Evolutionary conservation across 2,797 vertebrate species (phyloP), one percentile per base, ranked within the genome.

Genomic region (Hybognathus amarus): DNA sequence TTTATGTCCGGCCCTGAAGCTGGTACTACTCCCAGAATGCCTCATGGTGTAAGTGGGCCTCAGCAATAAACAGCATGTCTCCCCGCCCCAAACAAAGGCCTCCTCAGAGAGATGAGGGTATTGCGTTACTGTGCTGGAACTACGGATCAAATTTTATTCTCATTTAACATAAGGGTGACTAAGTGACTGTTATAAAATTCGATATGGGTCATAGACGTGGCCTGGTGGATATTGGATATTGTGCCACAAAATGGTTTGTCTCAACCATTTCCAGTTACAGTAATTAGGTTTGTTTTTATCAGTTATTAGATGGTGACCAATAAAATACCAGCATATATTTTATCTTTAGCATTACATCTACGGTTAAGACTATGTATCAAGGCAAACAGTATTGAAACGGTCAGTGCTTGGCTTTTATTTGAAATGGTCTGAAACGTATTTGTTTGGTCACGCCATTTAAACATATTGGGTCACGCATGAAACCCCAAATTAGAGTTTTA

Each of bases 41-140:
- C 78, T 68, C 73, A 54, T 78, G 56, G 27, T 63, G 40, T 50
- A 59, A 83, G 66, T n/a, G 38, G 71, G 77, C 80, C 86, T 85
- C 89, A 92, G 92, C 30, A 61, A 70, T 91, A 89, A 91, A 87
- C 92, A 92, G 92, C 89, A 33, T 91, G 91, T 88, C 87, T 88
- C 89, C 88, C 87, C 59, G 69, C 81, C 82, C 27, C 36, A 85
- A 88, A 95, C 92, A 94, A 93, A 92, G 88, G 85, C 85, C 74
- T 83, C 84, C 90, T 92, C 88, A 87, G 81, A 56, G 69, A 63
- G n/a, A 54, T 22, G 12, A 47, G 27, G 27, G 61, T 24, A 22
- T 27, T 13, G 52, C 9, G 11, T 45, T 50, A 50, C 70, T 47
- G 78, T 66, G 73, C 75, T 74, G 42, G 42, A 63, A 20, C 17